Evolutionary conservation across 2,888 invertebrate species (phyloP).

Genomic region (Hydraecia micacea): DNA sequence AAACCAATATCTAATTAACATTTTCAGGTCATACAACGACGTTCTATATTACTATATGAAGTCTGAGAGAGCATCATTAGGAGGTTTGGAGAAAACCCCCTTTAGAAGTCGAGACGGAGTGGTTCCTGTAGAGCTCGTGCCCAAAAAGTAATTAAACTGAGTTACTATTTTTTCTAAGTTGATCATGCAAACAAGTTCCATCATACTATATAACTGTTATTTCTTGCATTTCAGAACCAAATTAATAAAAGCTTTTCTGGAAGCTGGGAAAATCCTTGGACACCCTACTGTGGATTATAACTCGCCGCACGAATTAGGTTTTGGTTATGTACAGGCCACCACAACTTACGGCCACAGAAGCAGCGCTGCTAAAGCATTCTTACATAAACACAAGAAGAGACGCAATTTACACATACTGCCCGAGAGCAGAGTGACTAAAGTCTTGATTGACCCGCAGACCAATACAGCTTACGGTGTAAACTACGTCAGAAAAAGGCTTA

Average conservation of each 20-base stretch:
- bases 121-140: conserved; percentile 91
- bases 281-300: conserved; percentile 93
- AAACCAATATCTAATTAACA: conserved; percentile 1
- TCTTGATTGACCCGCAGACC: conserved; percentile 91
- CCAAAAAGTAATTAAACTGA: conserved; percentile 79
- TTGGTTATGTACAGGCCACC: conserved; percentile 92
- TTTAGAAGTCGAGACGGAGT: conserved; percentile 92
- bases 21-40: conserved; percentile 90
- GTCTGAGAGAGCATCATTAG: conserved; percentile 89
- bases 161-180: background rate
- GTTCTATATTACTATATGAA: conserved; percentile 91
- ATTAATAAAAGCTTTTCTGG: conserved; percentile 88
- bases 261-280: conserved; percentile 92
- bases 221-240: conserved; percentile 78
- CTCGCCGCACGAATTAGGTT: conserved; percentile 91
- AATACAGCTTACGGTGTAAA: conserved; percentile 93
- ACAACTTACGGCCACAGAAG: conserved; percentile 91
- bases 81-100: conserved; percentile 84
- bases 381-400: conserved; percentile 90
- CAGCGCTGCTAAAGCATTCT: conserved; percentile 92
- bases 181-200: background rate
- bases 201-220: background rate
- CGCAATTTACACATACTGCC: conserved; percentile 93
- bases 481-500: conserved; percentile 89
- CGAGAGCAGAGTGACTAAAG: conserved; percentile 91